Conservation (phyloP, 2,113 vertebrate genomes). For the Embiotoca jacksoni region DNA sequence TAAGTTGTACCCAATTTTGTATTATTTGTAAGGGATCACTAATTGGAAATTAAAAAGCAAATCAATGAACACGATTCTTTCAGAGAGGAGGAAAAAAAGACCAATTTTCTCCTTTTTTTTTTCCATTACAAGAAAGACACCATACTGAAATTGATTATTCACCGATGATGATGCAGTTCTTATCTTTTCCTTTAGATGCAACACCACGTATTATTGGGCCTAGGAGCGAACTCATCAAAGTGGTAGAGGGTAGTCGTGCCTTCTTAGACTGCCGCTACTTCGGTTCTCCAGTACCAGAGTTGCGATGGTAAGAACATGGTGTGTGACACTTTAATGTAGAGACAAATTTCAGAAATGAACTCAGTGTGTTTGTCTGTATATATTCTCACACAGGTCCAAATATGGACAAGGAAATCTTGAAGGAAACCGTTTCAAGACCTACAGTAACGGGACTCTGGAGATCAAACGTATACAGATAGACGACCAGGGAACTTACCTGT, state of each 20-base stretch:
- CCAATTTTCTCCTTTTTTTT: neutral
- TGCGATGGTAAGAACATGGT: conserved; percentile 90
- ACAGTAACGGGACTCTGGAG: conserved; percentile 93
- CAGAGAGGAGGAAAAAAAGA: no score
- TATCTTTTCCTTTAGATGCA: conserved; percentile 84
- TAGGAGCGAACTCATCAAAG: conserved; percentile 88
- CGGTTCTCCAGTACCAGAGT: conserved; percentile 93
- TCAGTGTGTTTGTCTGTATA: conserved; percentile 10
- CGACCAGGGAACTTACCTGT: conserved; percentile 95
- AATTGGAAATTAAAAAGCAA: no score
- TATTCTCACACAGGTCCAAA: conserved; percentile 89
- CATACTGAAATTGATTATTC: neutral
- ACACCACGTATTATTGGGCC: conserved; percentile 88
- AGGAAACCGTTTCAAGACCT: conserved; percentile 90
- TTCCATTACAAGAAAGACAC: neutral
- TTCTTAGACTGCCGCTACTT: conserved; percentile 93
- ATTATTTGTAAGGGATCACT: no score
- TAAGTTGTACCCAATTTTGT: neutral
- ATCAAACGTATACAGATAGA: conserved; percentile 88
- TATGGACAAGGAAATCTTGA: conserved; percentile 92
- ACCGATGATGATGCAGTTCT: neutral
- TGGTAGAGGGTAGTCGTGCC: conserved; percentile 89
- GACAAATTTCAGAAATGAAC: neutral
- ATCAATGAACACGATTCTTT: no score
- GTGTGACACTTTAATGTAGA: neutral